These are phyloP conservation scores for Drosophila cardini DNA, from an alignment of 1,140 invertebrate species.

Conservation along the genomic window DNA sequence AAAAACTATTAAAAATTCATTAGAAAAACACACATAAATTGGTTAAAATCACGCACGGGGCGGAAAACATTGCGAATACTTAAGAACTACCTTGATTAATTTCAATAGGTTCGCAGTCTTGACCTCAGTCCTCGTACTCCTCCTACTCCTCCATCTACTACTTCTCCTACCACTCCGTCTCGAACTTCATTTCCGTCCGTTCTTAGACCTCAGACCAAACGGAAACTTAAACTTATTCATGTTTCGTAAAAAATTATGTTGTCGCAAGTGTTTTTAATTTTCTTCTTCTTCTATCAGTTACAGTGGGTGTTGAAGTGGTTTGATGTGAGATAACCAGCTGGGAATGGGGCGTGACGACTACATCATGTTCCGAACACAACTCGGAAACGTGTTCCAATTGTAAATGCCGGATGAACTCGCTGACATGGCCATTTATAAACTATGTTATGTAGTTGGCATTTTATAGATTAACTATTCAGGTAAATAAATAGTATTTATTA, in stretches of 20 bases:
- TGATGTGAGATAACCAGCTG: constrained; percentile 13
- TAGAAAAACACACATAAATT: constrained; percentile 67
- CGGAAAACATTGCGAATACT: constrained; percentile 27
- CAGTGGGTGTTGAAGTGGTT: constrained; percentile 13
- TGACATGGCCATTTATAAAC: not conserved
- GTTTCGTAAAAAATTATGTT: constrained; percentile 71
- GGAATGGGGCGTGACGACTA: constrained; percentile 40
- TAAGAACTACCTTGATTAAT: constrained; percentile 65
- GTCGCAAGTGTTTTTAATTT: constrained; percentile 74
- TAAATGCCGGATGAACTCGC: constrained; percentile 38
- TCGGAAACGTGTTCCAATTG: constrained; percentile 69
- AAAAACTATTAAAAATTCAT: constrained; percentile 80
- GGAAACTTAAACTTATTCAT: constrained; percentile 48
- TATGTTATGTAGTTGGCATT: no score
- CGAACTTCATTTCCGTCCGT: not conserved
- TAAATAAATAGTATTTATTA: no score
- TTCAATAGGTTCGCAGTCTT: constrained; percentile 58
- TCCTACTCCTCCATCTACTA: no score
- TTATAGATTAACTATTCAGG: no score
- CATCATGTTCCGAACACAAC: constrained; percentile 31
- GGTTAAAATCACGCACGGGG: constrained; percentile 53
- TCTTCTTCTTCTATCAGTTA: not conserved
- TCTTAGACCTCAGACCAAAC: constrained; percentile 24
- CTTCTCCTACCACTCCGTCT: no score
- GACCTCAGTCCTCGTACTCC: not conserved